phyloP scores from a whole-genome alignment of 1,140 invertebrate genomes.

The Zaprionus davidi region DNA sequence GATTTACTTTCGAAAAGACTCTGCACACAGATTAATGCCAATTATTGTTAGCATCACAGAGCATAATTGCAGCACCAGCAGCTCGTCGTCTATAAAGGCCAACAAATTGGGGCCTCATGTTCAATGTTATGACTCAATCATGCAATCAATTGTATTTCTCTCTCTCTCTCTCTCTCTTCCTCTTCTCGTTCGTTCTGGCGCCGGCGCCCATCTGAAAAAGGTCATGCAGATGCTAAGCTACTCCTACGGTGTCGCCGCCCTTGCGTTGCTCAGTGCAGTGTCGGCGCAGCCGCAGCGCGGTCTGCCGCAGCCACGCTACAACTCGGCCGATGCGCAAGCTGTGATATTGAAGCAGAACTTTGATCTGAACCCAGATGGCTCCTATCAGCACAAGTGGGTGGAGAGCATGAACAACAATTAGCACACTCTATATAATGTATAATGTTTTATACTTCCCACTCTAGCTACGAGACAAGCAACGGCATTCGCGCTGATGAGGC shows the following conservation, averaged over 20 bases:
- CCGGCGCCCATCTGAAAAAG: slow-evolving; percentile 52
- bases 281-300: slow-evolving; percentile 78
- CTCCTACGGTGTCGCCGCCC: slow-evolving; percentile 59
- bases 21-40: slow-evolving; percentile 22
- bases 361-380: slow-evolving; percentile 85
- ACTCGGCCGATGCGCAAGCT: slow-evolving; percentile 76
- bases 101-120: slow-evolving; percentile 24
- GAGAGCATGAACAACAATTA: not conserved
- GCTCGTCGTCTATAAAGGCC: slow-evolving; percentile 59
- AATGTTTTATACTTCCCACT: slow-evolving; percentile 29
- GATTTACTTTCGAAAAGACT: slow-evolving; percentile 31
- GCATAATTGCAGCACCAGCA: slow-evolving; percentile 48
- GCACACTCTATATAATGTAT: not conserved
- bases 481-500: slow-evolving; percentile 87
- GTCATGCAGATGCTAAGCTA: slow-evolving; percentile 75
- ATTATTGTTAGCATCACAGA: slow-evolving; percentile 33
- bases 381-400: slow-evolving; percentile 84
- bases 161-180: not conserved
- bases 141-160: slow-evolving; percentile 24
- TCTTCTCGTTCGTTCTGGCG: slow-evolving; percentile 18
- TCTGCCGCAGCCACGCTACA: slow-evolving; percentile 60
- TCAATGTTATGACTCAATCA: slow-evolving; percentile 32
- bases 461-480: slow-evolving; percentile 87
- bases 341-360: slow-evolving; percentile 84
- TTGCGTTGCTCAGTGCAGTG: slow-evolving; percentile 56